Evolutionary conservation across 2,113 vertebrate genomes (phyloP).

Genomic region (Podarcis cretensis): DNA sequence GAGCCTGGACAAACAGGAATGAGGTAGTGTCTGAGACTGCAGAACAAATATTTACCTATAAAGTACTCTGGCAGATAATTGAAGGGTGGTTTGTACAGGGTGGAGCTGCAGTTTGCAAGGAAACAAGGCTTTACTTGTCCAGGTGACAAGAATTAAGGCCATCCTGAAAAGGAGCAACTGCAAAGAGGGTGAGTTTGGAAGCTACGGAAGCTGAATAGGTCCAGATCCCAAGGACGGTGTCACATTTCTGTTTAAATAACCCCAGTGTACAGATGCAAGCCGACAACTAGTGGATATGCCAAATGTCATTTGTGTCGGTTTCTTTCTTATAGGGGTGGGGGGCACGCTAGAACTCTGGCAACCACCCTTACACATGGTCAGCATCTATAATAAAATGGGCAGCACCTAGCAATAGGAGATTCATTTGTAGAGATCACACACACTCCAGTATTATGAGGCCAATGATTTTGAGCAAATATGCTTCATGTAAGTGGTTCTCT

Average conservation of each 20-base stretch:
- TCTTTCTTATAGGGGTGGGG: not conserved
- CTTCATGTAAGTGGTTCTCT: not conserved
- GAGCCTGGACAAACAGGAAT: constrained; percentile 71
- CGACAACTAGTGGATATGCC: not conserved
- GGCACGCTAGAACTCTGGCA: not conserved
- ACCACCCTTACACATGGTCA: not conserved
- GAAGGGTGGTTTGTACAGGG: constrained; percentile 62
- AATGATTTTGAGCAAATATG: not conserved
- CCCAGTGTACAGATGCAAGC: no score
- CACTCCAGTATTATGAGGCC: not conserved
- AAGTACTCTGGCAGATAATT: constrained; percentile 60
- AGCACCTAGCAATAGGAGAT: not conserved
- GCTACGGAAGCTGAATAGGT: not conserved
- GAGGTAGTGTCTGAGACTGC: constrained; percentile 74
- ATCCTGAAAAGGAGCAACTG: not conserved
- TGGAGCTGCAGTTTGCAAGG: constrained; percentile 39
- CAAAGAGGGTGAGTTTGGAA: not conserved
- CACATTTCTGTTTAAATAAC: not conserved
- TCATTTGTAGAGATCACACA: not conserved
- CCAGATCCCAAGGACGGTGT: not conserved
- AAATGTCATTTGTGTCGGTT: not conserved
- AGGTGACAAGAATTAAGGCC: constrained; percentile 12
- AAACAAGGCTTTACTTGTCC: constrained; percentile 57
- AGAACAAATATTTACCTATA: constrained; percentile 74
- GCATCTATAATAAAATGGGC: not conserved